Percentiles rank a stretch among this genome's conserved stretches.
phyloP scores from a whole-genome alignment of 2,113 vertebrate species.

The Calypte anna region DNA sequence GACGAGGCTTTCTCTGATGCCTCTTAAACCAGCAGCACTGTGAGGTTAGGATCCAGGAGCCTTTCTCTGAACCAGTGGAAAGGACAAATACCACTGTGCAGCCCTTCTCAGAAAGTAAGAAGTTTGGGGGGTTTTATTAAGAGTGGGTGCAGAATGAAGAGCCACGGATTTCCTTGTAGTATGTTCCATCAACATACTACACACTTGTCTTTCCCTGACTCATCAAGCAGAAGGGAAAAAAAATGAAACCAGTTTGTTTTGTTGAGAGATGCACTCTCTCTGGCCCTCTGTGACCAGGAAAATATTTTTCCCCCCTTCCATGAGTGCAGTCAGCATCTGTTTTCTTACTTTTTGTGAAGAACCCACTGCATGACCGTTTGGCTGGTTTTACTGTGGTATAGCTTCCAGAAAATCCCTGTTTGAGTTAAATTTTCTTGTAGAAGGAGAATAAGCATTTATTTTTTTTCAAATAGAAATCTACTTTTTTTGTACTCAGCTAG shows the following conservation, averaged over 20 bases:
- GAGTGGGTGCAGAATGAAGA: neutral
- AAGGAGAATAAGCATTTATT: neutral
- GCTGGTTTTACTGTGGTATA: neutral
- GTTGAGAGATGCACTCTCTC: neutral
- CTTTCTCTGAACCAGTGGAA: neutral
- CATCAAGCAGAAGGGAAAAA: neutral
- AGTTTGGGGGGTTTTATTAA: neutral
- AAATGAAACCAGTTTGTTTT: neutral
- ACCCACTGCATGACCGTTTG: neutral
- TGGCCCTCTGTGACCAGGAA: neutral
- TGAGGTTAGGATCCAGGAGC: fast-evolving
- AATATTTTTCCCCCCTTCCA: fast-evolving
- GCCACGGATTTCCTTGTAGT: neutral
- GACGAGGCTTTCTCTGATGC: neutral
- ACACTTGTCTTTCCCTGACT: neutral
- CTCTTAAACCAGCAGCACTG: neutral
- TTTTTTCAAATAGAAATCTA: neutral
- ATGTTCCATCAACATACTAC: neutral
- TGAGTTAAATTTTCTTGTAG: neutral
- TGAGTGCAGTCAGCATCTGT: neutral
- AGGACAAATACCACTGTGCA: fast-evolving
- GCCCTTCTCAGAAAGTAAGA: neutral
- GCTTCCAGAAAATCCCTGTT: neutral
- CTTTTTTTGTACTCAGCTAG: neutral
- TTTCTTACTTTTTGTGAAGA: neutral